These are phyloP conservation scores for Notospermus geniculatus DNA, from an alignment of 1,140 invertebrate species.

Conservation along the genomic window DNA sequence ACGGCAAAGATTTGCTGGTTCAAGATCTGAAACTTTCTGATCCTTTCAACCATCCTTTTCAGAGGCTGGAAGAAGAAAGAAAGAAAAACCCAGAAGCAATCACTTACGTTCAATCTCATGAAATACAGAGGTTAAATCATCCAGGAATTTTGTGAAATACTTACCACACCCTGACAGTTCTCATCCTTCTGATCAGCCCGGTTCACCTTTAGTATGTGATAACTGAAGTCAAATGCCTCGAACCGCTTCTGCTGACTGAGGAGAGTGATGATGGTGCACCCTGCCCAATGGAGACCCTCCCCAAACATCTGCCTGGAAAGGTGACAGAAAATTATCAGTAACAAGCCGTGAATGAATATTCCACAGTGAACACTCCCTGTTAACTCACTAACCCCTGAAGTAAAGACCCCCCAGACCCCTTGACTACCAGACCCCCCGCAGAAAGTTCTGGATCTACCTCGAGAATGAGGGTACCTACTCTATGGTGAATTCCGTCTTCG, in stretches of 20 bases:
- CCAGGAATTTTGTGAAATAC: constrained; percentile 51
- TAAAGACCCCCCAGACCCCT: no score
- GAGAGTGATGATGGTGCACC: constrained; percentile 93
- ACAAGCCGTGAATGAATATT: constrained; percentile 51
- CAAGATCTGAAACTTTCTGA: constrained; percentile 91
- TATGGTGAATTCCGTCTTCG: constrained; percentile 92
- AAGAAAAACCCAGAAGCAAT: constrained; percentile 9
- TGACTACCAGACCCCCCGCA: no score
- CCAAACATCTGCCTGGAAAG: constrained; percentile 86
- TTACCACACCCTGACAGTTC: constrained; percentile 87
- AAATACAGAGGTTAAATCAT: not conserved
- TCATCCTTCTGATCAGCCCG: constrained; percentile 93
- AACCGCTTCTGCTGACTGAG: constrained; percentile 92
- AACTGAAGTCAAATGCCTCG: constrained; percentile 97
- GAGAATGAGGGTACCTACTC: constrained; percentile 80
- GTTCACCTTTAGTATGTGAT: constrained; percentile 93
- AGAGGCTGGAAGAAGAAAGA: constrained; percentile 67
- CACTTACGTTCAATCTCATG: not conserved
- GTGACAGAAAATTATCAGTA: constrained; percentile 12
- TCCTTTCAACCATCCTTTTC: constrained; percentile 92
- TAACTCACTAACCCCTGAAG: no score
- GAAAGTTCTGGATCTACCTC: no score
- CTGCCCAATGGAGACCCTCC: constrained; percentile 97
- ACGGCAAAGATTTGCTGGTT: constrained; percentile 97
- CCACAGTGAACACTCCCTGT: no score